Evolutionary conservation across 1,140 invertebrate species (phyloP), one percentile per base, ranked within the genome.

Genomic region (Drosophila ironensis): DNA sequence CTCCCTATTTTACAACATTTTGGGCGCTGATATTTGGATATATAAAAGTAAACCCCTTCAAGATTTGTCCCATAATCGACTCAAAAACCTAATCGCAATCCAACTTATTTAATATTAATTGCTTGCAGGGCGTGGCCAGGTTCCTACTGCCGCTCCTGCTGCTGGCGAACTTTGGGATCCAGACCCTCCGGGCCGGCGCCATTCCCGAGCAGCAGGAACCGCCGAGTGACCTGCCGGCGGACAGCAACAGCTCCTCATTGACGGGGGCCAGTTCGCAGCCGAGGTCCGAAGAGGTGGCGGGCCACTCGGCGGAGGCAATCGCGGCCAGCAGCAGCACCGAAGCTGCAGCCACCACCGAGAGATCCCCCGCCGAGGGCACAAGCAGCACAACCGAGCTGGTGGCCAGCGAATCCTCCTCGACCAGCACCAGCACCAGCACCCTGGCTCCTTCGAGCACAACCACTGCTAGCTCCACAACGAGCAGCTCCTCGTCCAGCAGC

Each of bases 391-490:
- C 30, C n/a, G 11, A n/a, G 4, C 4, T 12, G 30, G 30, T 9
- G 11, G 14, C 30, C 11, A 33, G 30, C 28, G n/a, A n/a, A n/a
- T n/a, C n/a, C n/a, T 12, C 11, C 7, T 12, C 30, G 8, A 33
- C 4, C 12, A 12, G 4, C 30, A 33, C n/a, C 28, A 30, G n/a
- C 14, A 9, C 6, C 17, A 52, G 20, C 16, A n/a, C 44, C 5
- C 20, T 16, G 14, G 33, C 12, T 16, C 14, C 33, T 1, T 7
- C 14, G 14, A 33, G n/a, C 30, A 38, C 16, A 1, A 11, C 38
- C 8, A 48, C 37, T 22, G n/a, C 64, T 16, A 28, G 16, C n/a
- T 37, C 37, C 6, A 44, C 37, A 6, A 45, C 48, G 1, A 41
- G 42, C 4, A 14, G 14, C 7, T 17, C 33, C 20, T 5, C 20